Evolutionary conservation across 2,888 invertebrate genomes (phyloP), one percentile per base, ranked within the genome.

Genomic region (Agrochola litura): DNA sequence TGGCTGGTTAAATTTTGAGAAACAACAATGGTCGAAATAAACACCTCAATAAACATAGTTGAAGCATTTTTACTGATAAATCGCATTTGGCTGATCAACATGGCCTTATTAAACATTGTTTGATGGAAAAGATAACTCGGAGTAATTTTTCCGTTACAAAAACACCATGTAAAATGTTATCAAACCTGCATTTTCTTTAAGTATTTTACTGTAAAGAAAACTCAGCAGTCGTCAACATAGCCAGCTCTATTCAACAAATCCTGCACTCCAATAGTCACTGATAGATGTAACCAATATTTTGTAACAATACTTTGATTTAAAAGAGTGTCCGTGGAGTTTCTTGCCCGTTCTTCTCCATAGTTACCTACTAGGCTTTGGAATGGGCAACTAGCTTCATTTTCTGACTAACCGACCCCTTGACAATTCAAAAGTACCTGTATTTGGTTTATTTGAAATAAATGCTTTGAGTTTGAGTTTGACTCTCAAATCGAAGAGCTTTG

Each of bases 401-500:
- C 30, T 30, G 30, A 30, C 30, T 30, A 2, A 30, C 30, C 30
- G 30, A 30, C 30, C 30, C 30, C 30, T 30, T 30, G 30, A 30
- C 30, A 30, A 30, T 30, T 30, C 30, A 30, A 30, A 30, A 30
- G 30, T 30, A 30, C 30, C 30, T 30, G 30, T 30, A 30, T 30
- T 30, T 30, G 30, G 30, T 30, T 30, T 30, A 30, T 30, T 30
- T 30, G 30, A 30, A 30, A 30, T 30, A 30, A 30, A 30, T 30
- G 30, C 30, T 30, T 30, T 30, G 30, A 30, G 30, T 30, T 30
- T 30, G 30, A 30, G 30, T 30, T 30, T 30, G 30, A 30, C 61
- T 67, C 67, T 73, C 69, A 70, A 79, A 80, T 81, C 68, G 49
- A 78, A 82, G 46, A 74, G 75, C 76, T 75, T 56, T 63, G 73